Evolutionary conservation across 2,113 vertebrate species (phyloP).

Genomic region (Cyanistes caeruleus): DNA sequence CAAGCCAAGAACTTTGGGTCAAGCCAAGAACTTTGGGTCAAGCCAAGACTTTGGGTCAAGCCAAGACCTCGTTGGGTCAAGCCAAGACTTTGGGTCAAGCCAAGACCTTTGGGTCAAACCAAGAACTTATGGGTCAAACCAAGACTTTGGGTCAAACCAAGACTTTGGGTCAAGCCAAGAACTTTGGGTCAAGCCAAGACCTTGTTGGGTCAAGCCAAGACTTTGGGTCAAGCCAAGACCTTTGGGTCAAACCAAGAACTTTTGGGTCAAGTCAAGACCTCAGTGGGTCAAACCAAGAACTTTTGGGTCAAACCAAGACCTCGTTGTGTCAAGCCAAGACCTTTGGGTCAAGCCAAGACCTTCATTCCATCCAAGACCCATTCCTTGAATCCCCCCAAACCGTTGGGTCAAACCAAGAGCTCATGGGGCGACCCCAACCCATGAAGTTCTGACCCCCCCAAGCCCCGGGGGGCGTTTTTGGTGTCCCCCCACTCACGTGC

Average conservation of each 20-base stretch:
- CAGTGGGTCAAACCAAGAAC: background rate
- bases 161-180: background rate
- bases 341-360: background rate
- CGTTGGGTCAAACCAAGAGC: background rate
- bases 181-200: too few species aligned
- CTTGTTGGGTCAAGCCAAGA: background rate
- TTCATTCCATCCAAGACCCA: too few species aligned
- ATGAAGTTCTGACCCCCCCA: rapidly evolving
- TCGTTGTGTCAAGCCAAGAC: too few species aligned
- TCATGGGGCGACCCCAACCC: rapidly evolving
- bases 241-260: rapidly evolving
- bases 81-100: background rate
- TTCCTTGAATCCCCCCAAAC: rapidly evolving
- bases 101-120: too few species aligned
- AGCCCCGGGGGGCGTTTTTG: rapidly evolving
- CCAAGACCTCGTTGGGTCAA: background rate
- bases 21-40: background rate
- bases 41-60: background rate
- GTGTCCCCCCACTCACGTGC: background rate
- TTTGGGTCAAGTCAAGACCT: background rate
- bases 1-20: too few species aligned
- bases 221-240: rapidly evolving
- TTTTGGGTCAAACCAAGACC: too few species aligned
- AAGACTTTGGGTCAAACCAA: background rate
- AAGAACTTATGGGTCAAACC: background rate